Conservation (phyloP, 2,797 vertebrate genomes). For the Rhadinocentrus ornatus region DNA sequence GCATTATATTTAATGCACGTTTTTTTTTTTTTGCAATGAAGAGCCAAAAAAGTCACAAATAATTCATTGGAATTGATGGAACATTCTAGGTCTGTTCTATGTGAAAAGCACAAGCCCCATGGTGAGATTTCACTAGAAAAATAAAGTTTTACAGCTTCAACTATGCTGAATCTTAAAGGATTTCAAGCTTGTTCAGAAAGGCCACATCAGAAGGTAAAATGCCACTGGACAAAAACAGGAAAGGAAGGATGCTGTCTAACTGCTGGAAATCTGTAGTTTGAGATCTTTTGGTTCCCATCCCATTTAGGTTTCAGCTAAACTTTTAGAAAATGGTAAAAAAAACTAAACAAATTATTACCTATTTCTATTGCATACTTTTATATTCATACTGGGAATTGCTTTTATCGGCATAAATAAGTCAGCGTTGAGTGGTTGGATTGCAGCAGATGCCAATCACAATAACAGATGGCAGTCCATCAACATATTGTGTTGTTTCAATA, state of each 20-base stretch:
- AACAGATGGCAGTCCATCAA: conserved; percentile 4
- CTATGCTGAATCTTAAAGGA: neutral
- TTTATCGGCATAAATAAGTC: neutral
- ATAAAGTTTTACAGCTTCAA: neutral
- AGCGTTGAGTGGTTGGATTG: neutral
- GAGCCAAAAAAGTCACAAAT: conserved; percentile 16
- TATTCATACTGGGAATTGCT: neutral
- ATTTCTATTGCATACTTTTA: neutral
- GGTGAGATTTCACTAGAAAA: neutral
- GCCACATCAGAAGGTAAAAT: neutral
- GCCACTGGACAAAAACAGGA: neutral
- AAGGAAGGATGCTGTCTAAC: neutral
- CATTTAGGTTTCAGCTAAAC: neutral
- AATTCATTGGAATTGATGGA: conserved; percentile 15
- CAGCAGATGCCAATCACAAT: conserved; percentile 1
- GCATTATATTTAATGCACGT: neutral
- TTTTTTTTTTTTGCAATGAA: neutral
- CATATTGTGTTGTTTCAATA: neutral
- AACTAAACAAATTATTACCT: neutral
- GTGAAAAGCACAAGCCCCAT: neutral
- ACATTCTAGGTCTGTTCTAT: neutral
- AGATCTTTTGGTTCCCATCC: neutral
- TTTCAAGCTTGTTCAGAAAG: neutral
- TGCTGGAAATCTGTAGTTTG: neutral
- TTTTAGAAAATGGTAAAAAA: neutral